Evolutionary conservation across 2,797 vertebrate species (phyloP), one percentile per base, ranked within the genome.

Genomic region (Gymnopithys bicolor): DNA sequence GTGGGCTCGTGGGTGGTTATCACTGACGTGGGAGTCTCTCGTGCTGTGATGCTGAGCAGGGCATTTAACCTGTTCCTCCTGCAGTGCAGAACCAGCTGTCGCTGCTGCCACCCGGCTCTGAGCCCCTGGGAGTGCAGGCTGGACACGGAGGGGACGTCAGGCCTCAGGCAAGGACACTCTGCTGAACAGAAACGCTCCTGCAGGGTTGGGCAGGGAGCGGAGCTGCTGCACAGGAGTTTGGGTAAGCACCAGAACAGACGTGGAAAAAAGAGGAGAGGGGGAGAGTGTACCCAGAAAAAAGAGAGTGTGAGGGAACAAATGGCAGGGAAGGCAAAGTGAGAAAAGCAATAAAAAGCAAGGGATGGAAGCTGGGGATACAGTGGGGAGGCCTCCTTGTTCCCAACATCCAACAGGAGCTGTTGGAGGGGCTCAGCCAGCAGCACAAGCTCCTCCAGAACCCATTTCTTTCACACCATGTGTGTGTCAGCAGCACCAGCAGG

Each of bases 381-480:
- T 3, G 35, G 17, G 6, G 22, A 27, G 17, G 13, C 28, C 30
- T 58, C 22, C 32, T 41, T 15, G 60, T 8, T 14, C 30, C 14
- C 63, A 51, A 0, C 7, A 10, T 12, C 5, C 15, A 51, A 30
- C 21, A 43, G 52, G 2, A 66, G 68, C 37, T 52, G 37, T 3
- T 58, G 14, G 48, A 13, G 22, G 18, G n/a, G 28, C 39, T 48
- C 32, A 77, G 60, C 55, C 41, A 3, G 33, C 51, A 48, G 64
- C 62, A 70, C 11, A 8, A 5, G 5, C n/a, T 25, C 8, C 58
- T 37, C 39, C 39, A 70, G 60, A 30, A 52, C 19, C 24, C 11
- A 2, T 13, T 80, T 68, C 59, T 21, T n/a, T 22, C 9, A 3
- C 55, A 39, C 8, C 24, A 1, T 0, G 0, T 1, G 7, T 7